These are phyloP conservation scores for Scaptodrosophila lebanonensis DNA, from an alignment of 1,140 invertebrate species.

Conservation along the genomic window DNA sequence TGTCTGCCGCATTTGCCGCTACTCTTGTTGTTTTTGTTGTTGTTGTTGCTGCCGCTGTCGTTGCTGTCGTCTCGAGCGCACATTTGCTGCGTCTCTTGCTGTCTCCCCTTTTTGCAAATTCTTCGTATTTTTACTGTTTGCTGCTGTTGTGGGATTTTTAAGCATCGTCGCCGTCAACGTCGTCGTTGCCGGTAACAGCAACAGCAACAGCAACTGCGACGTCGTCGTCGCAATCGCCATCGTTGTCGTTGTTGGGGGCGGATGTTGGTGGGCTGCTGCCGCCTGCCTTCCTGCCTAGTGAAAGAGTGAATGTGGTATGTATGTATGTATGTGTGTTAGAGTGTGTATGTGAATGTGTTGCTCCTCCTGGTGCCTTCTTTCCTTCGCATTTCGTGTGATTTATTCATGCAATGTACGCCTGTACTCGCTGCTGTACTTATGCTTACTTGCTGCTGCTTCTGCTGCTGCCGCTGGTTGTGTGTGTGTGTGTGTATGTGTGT, in stretches of 20 bases:
- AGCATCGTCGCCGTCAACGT: constrained; percentile 47
- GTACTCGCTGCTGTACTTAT: constrained; percentile 71
- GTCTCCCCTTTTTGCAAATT: constrained; percentile 10
- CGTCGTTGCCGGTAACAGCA: constrained; percentile 6
- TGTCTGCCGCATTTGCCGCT: background rate
- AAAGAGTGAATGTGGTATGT: constrained; percentile 56
- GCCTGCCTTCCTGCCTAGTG: no score
- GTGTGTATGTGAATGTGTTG: constrained; percentile 1
- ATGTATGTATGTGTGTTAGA: background rate
- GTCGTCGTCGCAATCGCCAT: background rate
- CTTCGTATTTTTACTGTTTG: constrained; percentile 41
- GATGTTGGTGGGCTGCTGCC: constrained; percentile 28
- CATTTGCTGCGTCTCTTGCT: background rate
- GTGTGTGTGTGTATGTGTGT: constrained; percentile 21
- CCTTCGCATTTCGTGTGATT: constrained; percentile 72
- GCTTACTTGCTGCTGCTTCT: constrained; percentile 58
- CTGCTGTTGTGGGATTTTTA: constrained; percentile 65
- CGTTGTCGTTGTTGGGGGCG: background rate
- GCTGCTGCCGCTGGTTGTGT: constrained; percentile 28
- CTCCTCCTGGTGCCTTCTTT: constrained; percentile 45
- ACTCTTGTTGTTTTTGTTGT: no score
- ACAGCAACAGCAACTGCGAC: no score
- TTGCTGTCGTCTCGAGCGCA: background rate
- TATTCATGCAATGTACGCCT: constrained; percentile 53
- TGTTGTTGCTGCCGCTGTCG: constrained; percentile 1